phyloP scores from a whole-genome alignment of 2,888 invertebrate genomes.

The Leptopilina myrica region DNA sequence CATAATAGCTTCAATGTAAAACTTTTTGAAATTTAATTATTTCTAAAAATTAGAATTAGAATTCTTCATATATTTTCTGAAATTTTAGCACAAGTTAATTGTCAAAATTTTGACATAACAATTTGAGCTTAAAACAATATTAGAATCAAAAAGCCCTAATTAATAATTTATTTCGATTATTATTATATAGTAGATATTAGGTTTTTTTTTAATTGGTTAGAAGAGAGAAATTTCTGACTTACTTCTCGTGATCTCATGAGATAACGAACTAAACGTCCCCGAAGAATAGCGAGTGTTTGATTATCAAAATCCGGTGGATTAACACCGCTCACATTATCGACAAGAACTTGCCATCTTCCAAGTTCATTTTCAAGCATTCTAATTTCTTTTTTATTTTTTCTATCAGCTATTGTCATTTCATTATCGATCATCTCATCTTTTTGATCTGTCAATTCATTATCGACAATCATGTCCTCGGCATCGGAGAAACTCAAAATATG shows the following conservation, averaged over 20 bases:
- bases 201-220: neutral
- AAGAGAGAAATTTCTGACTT: slow-evolving; percentile 51
- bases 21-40: no score
- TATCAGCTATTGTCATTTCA: slow-evolving; percentile 86
- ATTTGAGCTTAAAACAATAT: no score
- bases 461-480: slow-evolving; percentile 92
- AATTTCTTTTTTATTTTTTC: slow-evolving; percentile 90
- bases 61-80: no score
- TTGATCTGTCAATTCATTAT: slow-evolving; percentile 88
- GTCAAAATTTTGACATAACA: no score
- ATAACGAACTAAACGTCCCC: slow-evolving; percentile 94
- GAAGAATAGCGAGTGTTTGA: slow-evolving; percentile 93
- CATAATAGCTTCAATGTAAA: no score
- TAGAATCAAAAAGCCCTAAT: no score
- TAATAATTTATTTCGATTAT: no score
- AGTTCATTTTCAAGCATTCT: slow-evolving; percentile 92
- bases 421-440: slow-evolving; percentile 89
- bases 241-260: slow-evolving; percentile 95
- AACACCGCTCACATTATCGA: slow-evolving; percentile 92
- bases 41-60: no score
- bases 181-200: no score
- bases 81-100: no score
- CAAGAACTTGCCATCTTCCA: slow-evolving; percentile 93
- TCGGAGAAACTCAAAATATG: slow-evolving; percentile 89
- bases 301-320: slow-evolving; percentile 93